Base-by-base conservation (phyloP, 2,888 invertebrate species). In the Hypsopygia costalis region DNA sequence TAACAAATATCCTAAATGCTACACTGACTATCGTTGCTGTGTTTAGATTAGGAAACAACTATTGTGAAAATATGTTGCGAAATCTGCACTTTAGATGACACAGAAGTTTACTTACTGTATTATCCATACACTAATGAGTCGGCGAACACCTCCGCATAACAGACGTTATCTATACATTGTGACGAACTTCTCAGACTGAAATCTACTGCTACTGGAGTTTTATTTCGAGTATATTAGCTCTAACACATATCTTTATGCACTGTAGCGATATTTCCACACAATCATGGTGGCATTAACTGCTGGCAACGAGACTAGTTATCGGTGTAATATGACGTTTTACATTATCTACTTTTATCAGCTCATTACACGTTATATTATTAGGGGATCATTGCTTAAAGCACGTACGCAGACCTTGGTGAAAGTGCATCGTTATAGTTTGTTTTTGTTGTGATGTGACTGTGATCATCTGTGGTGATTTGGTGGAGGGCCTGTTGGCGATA, bases 361-460 rank as follows among this genome's bases (percentile, higher is more conserved):
- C 74, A 76, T 74, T 75, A 76, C 57, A 63, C 58, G 54, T 66
- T 51, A 59, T 62, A 74, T 76, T 77, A 77, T 63, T 62, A 66
- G 60, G 58, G 50, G 59, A 64, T 60, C 65, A 69, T 68, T 72
- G 58, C 61, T 47, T 62, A 63, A 68, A 73, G 78, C 81, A 86
- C 83, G 86, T 85, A 68, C 69, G 65, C 81, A 69, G 54, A 55
- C 51, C 42, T 40, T 44, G 55, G 62, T 63, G 59, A 62, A 63
- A 66, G 64, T 64, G 58, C 53, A 60, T 55, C 48, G 47, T 49
- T 16, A 16, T 4, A 16, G 16, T 16, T 21, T 49, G 50, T 60
- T 58, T 62, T 58, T 62, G 55, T 58, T 66, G 69, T 75, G 67
- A 69, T 74, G 72, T 71, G 68, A 70, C 44, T 36, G 47, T 52